Evolutionary conservation across 53 echinoderm and acorn worm species (phyloP).

Genomic region (Apostichopus leukothele): DNA sequence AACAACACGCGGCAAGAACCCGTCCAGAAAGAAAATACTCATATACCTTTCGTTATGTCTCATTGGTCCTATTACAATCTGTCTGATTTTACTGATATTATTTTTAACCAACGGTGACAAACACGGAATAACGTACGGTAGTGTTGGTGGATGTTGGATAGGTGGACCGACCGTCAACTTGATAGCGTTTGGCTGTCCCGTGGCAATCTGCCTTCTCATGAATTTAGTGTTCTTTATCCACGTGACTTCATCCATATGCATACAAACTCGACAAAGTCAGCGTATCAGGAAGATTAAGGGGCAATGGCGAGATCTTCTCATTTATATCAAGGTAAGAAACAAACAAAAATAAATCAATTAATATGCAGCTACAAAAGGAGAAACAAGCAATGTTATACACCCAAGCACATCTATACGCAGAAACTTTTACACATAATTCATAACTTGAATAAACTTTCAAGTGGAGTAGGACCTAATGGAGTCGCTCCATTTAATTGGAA

Average conservation of each 20-base stretch:
- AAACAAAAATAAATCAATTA: too few relatives aligned
- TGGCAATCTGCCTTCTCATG: conserved; percentile 11
- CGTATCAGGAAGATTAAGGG: background rate
- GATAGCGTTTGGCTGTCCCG: conserved; percentile 19
- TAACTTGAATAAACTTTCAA: too few relatives aligned
- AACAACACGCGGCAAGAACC: background rate
- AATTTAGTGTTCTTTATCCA: conserved; percentile 38
- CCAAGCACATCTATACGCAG: too few relatives aligned
- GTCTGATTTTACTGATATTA: conserved; percentile 13
- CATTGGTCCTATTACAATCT: background rate
- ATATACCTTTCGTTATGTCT: background rate
- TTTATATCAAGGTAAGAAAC: conserved; percentile 18
- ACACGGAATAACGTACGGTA: conserved; percentile 13
- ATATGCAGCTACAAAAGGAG: too few relatives aligned
- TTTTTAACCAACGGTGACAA: background rate
- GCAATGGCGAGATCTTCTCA: background rate
- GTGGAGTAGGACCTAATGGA: too few relatives aligned
- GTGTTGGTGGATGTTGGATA: conserved; percentile 19
- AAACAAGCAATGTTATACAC: too few relatives aligned
- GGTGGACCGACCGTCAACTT: conserved; percentile 25
- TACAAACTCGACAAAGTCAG: background rate
- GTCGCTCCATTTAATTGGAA: too few relatives aligned
- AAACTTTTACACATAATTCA: too few relatives aligned
- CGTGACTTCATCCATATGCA: conserved; percentile 2
- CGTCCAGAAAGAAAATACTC: background rate